Percentiles rank a stretch among this genome's conserved stretches.
Conservation (phyloP, 2,113 vertebrate genomes). For the Myotis davidii region DNA sequence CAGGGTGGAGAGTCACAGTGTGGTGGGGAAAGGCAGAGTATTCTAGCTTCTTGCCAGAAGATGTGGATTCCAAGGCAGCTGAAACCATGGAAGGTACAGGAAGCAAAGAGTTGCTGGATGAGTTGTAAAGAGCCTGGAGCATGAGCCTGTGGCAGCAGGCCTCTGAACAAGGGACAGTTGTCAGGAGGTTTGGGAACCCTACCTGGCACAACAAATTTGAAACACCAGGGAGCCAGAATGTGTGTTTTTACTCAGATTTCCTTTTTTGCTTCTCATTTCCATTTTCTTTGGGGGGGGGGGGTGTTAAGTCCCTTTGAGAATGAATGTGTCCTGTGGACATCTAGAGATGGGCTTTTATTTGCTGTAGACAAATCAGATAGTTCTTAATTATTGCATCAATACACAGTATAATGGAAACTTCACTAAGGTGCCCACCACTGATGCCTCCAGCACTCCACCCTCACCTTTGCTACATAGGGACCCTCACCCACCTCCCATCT, state of each 20-base stretch:
- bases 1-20: neutral
- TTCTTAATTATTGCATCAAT: neutral
- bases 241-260: neutral
- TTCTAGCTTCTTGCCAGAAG: neutral
- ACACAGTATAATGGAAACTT: neutral
- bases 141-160: neutral
- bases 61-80: neutral
- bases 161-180: neutral
- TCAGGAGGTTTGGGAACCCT: neutral
- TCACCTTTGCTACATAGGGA: neutral
- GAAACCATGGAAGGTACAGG: neutral
- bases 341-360: neutral
- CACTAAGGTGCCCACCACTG: neutral
- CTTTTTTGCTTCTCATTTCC: neutral
- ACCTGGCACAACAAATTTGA: neutral
- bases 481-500: too few relatives aligned
- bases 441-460: neutral
- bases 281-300: neutral
- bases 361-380: neutral
- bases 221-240: neutral
- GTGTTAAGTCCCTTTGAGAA: neutral
- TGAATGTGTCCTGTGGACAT: neutral
- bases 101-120: neutral
- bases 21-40: neutral
- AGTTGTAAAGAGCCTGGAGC: neutral